A percentile compares a stretch with the other conserved stretches of the same genome.
Conservation (phyloP, 2,113 vertebrate species). For the Apeltes quadracus region DNA sequence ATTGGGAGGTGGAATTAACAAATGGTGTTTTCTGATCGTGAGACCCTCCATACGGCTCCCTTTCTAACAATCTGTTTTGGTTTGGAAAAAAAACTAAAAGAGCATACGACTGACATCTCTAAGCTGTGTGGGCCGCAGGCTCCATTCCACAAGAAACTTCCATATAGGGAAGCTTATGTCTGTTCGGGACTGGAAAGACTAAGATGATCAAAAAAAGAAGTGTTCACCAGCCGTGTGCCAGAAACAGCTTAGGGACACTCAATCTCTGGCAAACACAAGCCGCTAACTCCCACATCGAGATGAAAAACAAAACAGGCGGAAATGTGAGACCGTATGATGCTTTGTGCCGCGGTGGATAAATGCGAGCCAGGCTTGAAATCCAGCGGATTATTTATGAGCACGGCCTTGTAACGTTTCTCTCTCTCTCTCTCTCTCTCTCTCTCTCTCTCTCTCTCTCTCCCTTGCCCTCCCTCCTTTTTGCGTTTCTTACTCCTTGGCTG, state of each 20-base stretch:
- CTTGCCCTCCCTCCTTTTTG: slow-evolving; percentile 26
- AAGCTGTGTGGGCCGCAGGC: slow-evolving; percentile 48
- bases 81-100: slow-evolving; percentile 50
- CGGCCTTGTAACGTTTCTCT: slow-evolving; percentile 11
- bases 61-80: slow-evolving; percentile 56
- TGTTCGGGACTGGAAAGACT: slow-evolving; percentile 35
- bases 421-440: slow-evolving; percentile 13
- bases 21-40: slow-evolving; percentile 62
- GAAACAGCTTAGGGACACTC: slow-evolving; percentile 63
- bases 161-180: slow-evolving; percentile 58
- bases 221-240: slow-evolving; percentile 48
- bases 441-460: slow-evolving; percentile 30
- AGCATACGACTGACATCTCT: slow-evolving; percentile 49
- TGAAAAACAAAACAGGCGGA: slow-evolving; percentile 53
- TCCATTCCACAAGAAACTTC: slow-evolving; percentile 57
- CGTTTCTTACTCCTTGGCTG: slow-evolving; percentile 60
- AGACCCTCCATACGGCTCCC: slow-evolving; percentile 21
- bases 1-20: slow-evolving; percentile 58
- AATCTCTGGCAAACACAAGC: slow-evolving; percentile 51
- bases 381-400: slow-evolving; percentile 52
- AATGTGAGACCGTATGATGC: slow-evolving; percentile 35
- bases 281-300: slow-evolving; percentile 46
- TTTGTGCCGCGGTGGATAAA: slow-evolving; percentile 41
- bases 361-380: slow-evolving; percentile 28
- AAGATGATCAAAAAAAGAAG: slow-evolving; percentile 2